Conservation (phyloP, 2,888 invertebrate genomes). For the Panzeria rudis region DNA sequence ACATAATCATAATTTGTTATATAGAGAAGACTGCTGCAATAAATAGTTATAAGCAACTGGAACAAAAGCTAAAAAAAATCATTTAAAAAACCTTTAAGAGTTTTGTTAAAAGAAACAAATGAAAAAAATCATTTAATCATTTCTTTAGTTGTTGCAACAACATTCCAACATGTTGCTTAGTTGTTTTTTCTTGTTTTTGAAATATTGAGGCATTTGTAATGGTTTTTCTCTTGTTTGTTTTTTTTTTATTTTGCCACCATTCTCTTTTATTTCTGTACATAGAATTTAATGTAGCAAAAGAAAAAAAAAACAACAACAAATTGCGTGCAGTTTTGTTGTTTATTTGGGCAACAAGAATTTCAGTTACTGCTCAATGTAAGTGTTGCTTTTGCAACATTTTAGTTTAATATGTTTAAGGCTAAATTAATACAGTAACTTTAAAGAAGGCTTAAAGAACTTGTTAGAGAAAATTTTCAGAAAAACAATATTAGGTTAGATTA, state of each 20-base stretch:
- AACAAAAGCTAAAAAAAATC: background rate
- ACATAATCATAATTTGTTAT: constrained; percentile 65
- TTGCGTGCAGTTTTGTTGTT: constrained; percentile 32
- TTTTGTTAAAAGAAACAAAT: constrained; percentile 2
- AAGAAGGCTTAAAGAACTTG: background rate
- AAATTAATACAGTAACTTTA: constrained; percentile 16
- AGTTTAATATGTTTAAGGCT: constrained; percentile 37
- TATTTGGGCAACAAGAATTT: constrained; percentile 24
- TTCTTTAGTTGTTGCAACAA: constrained; percentile 69
- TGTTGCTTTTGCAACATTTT: constrained; percentile 55
- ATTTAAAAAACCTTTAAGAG: constrained; percentile 24
- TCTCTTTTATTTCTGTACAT: constrained; percentile 39
- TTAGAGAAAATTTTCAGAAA: background rate
- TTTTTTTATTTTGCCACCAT: constrained; percentile 26
- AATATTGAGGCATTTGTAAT: constrained; percentile 37
- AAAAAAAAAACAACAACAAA: constrained; percentile 27
- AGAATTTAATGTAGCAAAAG: constrained; percentile 23
- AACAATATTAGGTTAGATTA: background rate
- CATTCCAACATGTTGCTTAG: constrained; percentile 73
- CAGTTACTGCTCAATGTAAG: constrained; percentile 18
- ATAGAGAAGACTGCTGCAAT: constrained; percentile 42
- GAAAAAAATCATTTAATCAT: constrained; percentile 44
- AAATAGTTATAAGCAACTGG: constrained; percentile 13
- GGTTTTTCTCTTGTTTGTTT: background rate
- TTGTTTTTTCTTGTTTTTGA: constrained; percentile 16